phyloP scores from a whole-genome alignment of 2,888 invertebrate genomes.

The Stegophylla sp. region DNA sequence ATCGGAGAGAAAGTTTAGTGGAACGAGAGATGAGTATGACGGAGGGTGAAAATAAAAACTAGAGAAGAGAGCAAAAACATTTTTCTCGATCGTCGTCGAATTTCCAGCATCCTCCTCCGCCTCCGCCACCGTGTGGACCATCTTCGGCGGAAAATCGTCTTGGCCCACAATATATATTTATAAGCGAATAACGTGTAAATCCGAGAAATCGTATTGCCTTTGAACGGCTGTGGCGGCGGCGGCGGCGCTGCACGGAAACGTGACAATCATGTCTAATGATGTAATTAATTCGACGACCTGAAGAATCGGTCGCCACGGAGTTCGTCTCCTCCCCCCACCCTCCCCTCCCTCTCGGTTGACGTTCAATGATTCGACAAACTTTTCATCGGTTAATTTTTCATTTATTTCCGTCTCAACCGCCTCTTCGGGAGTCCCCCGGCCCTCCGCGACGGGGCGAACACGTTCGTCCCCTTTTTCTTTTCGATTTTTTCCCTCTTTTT shows the following conservation, averaged over 20 bases:
- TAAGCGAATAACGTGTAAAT: conserved; percentile 45
- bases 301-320: conserved; percentile 49
- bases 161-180: conserved; percentile 8
- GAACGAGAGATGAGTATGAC: conserved; percentile 36
- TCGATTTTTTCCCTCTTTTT: not conserved
- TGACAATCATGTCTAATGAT: conserved; percentile 61
- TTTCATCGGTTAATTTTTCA: conserved; percentile 58
- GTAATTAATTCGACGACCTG: conserved; percentile 60
- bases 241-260: conserved; percentile 51
- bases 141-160: conserved; percentile 36
- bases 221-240: too few relatives aligned
- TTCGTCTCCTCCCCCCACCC: not conserved
- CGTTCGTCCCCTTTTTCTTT: conserved; percentile 12
- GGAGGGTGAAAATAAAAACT: conserved; percentile 3
- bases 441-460: conserved; percentile 35
- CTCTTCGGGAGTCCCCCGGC: conserved; percentile 46
- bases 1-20: conserved; percentile 56
- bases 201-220: conserved; percentile 50
- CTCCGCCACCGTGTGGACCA: not conserved
- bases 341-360: not conserved
- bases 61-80: conserved; percentile 39
- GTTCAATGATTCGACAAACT: conserved; percentile 59
- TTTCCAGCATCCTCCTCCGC: conserved; percentile 3
- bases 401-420: conserved; percentile 57
- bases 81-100: conserved; percentile 52